A percentile compares a stretch with the other conserved stretches of the same genome.
Conservation (phyloP, 30 jellyfish, hydroid and myxozoan genomes). For the Aurelia aurita region DNA sequence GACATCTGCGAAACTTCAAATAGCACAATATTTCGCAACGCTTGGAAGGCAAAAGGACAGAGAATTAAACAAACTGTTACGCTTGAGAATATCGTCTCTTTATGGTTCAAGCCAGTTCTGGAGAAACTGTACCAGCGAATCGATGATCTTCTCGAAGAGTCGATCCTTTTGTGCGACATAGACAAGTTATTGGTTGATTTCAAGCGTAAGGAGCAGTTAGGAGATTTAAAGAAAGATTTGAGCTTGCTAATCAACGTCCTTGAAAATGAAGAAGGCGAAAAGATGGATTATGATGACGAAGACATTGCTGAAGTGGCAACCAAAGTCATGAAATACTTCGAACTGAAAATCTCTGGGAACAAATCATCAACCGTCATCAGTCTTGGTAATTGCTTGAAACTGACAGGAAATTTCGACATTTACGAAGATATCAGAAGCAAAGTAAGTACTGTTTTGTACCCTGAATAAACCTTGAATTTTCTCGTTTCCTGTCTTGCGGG, state of each 20-base stretch:
- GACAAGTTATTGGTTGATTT: constrained; percentile 5
- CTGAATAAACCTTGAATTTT: too few species aligned
- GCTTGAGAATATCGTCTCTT: background rate
- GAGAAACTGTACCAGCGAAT: background rate
- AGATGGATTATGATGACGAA: background rate
- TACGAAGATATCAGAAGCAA: constrained; percentile 22
- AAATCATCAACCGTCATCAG: constrained; percentile 27
- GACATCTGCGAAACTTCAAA: background rate
- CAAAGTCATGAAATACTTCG: constrained; percentile 25
- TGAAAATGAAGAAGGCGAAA: background rate
- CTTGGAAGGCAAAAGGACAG: constrained; percentile 12
- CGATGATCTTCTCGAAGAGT: constrained; percentile 17
- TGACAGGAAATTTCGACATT: constrained; percentile 38
- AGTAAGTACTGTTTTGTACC: background rate
- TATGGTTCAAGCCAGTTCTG: constrained; percentile 9
- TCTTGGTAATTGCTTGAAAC: constrained; percentile 21
- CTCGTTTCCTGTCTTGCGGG: too few species aligned
- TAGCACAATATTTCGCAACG: constrained; percentile 9
- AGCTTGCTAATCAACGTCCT: background rate
- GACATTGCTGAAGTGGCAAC: background rate
- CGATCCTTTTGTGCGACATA: constrained; percentile 12
- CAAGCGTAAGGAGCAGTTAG: background rate
- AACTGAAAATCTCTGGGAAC: background rate
- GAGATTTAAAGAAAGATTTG: constrained; percentile 13
- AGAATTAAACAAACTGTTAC: background rate